Conservation (phyloP, 2,888 invertebrate genomes). For the Azorinus chamasolen region DNA sequence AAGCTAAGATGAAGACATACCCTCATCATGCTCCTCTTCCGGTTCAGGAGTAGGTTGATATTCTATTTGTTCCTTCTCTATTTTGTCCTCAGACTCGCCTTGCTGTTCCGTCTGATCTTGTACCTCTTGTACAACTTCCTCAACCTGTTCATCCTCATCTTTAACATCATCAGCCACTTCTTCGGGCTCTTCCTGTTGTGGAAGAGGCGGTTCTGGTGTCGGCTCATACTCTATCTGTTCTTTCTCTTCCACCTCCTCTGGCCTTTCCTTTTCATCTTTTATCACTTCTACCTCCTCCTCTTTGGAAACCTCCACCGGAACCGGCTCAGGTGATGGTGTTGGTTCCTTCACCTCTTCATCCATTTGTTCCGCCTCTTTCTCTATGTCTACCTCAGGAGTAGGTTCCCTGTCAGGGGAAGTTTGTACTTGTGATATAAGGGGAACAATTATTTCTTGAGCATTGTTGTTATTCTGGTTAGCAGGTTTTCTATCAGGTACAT, state of each 20-base stretch:
- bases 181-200: not conserved
- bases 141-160: not conserved
- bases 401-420: slow-evolving; percentile 27
- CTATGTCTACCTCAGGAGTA: slow-evolving; percentile 24
- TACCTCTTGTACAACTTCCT: not conserved
- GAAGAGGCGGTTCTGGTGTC: slow-evolving; percentile 14
- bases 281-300: slow-evolving; percentile 2
- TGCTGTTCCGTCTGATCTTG: not conserved
- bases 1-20: no score
- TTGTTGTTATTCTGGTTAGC: slow-evolving; percentile 38
- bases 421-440: slow-evolving; percentile 39
- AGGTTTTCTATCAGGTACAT: not conserved
- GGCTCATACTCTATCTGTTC: slow-evolving; percentile 12
- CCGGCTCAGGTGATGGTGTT: slow-evolving; percentile 14
- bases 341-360: slow-evolving; percentile 6
- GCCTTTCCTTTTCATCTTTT: slow-evolving; percentile 6
- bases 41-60: slow-evolving; percentile 19
- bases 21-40: not conserved
- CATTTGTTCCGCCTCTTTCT: not conserved
- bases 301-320: not conserved
- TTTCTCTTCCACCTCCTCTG: not conserved
- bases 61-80: slow-evolving; percentile 1
- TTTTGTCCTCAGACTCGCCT: not conserved
- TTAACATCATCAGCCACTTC: not conserved
- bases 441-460: slow-evolving; percentile 39